Base-by-base conservation (phyloP, 2,888 invertebrate genomes). In the Diarsia brunnea region DNA sequence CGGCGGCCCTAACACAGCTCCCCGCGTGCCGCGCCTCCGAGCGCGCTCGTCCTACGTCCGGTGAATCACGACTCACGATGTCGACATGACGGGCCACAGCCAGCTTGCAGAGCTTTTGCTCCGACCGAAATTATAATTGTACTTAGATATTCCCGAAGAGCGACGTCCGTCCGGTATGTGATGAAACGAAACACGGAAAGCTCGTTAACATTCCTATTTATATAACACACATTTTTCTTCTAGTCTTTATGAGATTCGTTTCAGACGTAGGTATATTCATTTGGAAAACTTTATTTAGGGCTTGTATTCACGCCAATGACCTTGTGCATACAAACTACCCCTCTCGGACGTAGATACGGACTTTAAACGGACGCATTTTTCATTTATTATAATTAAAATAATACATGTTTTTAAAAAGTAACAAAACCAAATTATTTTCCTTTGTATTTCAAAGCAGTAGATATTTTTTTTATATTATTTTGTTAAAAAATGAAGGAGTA, bases 11-110 rank as follows among this genome's bases (percentile, higher is more conserved):
- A 86, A 83, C 88, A 86, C 87, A 85, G 80, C 90, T 81, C 90
- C 84, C 89, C 73, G 65, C 65, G 79, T 76, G 66, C 87, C 85
- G 87, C 91, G 88, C 91, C 73, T 67, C 79, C 68, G 75, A 68
- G 85, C 83, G 87, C 90, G 89, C 91, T 91, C 92, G 93, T 93
- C 95, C 95, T 93, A 94, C 95, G 94, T 95, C 95, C 96, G 95
- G 88, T 88, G 87, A 87, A 84, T 88, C 85, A 85, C 82, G 95
- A 95, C 95, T 95, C 91, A 89, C 90, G 88, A 89, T 88, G 89
- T 89, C 91, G 90, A 90, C 90, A 90, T 89, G 85, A 90, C 81
- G 83, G 77, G 79, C 87, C 78, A 82, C 81, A 82, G 80, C 88
- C 82, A 82, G 81, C 88, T 86, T 88, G 88, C 81, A 88, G 87